Base-by-base conservation (phyloP, 2,113 vertebrate species). In the Cyphomyrus discorhynchus region DNA sequence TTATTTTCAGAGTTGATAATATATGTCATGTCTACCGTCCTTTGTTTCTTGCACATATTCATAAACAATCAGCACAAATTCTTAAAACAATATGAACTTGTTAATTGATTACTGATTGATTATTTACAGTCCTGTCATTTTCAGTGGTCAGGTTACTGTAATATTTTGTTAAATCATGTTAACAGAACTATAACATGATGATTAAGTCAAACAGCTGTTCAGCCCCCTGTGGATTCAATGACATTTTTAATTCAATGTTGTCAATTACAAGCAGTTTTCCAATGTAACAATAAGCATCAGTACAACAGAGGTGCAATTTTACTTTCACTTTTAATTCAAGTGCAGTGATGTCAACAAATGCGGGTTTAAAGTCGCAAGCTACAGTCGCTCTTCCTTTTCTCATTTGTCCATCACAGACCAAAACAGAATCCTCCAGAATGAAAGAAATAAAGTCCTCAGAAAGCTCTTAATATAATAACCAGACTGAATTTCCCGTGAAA, bases 211-310 rank as follows among this genome's bases (percentile, higher is more conserved):
- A 86, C 83, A 87, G 82, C n/a, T 35, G 50, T 31, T 87, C 85
- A 31, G 47, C 7, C 21, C 70, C 47, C 47, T 52, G 66, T 89
- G 85, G 56, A 87, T 87, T 53, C 19, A 52, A 87, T 87, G 47
- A 87, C 11, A 13, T 53, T 53, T 87, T 80, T 80, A 89, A 89
- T 80, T 47, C 45, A 15, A 52, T 77, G 27, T 89, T 77, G 70
- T 89, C 66, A 82, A 24, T 53, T 89, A 82, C 88, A 88, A 88
- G 56, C 87, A 88, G 52, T 88, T 42, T 50, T 88, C 56, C 39
- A 82, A 49, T 80, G 66, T 49, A 87, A 89, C 88, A 82, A 89
- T 53, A 82, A 89, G 88, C 88, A 66, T 62, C 66, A 66, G 58
- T 31, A 77, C 62, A 74, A 49, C 21, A 27, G 88, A 46, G 49